Percentiles rank a stretch among this genome's conserved stretches.
Conservation (phyloP, 2,113 vertebrate species). For the Neolamprologus fasciatus region DNA sequence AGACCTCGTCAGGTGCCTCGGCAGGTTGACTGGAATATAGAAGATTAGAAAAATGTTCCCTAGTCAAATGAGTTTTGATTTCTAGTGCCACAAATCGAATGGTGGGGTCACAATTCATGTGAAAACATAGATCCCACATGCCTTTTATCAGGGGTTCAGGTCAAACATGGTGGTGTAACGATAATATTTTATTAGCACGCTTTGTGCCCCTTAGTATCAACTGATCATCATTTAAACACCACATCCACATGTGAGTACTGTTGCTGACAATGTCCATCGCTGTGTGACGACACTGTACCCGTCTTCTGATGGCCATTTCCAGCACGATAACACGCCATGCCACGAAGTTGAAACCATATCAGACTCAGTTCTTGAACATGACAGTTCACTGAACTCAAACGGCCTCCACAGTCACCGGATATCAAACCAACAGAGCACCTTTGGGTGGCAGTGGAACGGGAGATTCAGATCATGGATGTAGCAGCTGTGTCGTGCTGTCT, state of each 20-base stretch:
- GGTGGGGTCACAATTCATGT: accelerated
- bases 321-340: not conserved
- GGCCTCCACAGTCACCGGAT: not conserved
- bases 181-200: not conserved
- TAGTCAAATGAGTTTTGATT: not conserved
- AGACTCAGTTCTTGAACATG: not conserved
- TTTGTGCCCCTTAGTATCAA: not conserved
- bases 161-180: not conserved
- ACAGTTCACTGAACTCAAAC: not conserved
- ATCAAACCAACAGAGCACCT: not conserved
- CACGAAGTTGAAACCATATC: accelerated
- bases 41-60: not conserved
- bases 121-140: not conserved
- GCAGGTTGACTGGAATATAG: not conserved
- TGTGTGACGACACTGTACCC: not conserved
- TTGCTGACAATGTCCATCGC: not conserved
- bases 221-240: not conserved
- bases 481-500: accelerated
- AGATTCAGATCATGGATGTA: not conserved
- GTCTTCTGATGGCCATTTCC: not conserved
- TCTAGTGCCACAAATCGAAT: not conserved
- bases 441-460: accelerated
- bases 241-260: not conserved
- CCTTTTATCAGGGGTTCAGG: not conserved
- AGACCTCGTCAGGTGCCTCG: accelerated